These are phyloP conservation scores for Semicossyphus pulcher DNA, from an alignment of 2,113 vertebrate species.

Conservation along the genomic window DNA sequence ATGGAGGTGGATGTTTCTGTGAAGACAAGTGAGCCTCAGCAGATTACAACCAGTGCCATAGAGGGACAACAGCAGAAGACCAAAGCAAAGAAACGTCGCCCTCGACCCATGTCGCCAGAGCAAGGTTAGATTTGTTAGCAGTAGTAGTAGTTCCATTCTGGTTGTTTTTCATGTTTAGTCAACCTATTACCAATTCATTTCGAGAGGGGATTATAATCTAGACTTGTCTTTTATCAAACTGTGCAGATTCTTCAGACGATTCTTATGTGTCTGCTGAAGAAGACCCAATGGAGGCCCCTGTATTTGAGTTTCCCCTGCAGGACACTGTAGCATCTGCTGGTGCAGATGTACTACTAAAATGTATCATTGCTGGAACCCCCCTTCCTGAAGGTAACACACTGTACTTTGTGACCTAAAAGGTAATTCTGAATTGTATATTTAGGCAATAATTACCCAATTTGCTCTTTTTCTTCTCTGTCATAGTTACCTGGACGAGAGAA, in stretches of 20 bases:
- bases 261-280: conserved; percentile 97
- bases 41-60: conserved; percentile 72
- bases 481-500: conserved; percentile 92
- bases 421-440: background rate
- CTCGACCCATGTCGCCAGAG: conserved; percentile 91
- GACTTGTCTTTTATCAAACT: conserved; percentile 39
- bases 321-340: conserved; percentile 86
- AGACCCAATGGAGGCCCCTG: conserved; percentile 93
- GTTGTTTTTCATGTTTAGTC: conserved; percentile 6
- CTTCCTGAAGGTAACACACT: conserved; percentile 87
- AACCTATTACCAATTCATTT: too few relatives aligned
- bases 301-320: conserved; percentile 94
- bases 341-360: conserved; percentile 90
- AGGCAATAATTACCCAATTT: background rate
- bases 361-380: conserved; percentile 92
- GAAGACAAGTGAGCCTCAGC: conserved; percentile 78
- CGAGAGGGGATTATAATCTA: too few relatives aligned
- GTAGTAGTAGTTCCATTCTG: background rate
- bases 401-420: background rate
- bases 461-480: conserved; percentile 23
- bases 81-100: conserved; percentile 89
- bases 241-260: conserved; percentile 95
- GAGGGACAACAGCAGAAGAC: conserved; percentile 84
- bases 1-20: conserved; percentile 71
- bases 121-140: conserved; percentile 82